A percentile compares a stretch with the other conserved stretches of the same genome.
These are phyloP conservation scores for Petrocephalus microphthalmus DNA, from an alignment of 2,113 vertebrate genomes.

Conservation along the genomic window DNA sequence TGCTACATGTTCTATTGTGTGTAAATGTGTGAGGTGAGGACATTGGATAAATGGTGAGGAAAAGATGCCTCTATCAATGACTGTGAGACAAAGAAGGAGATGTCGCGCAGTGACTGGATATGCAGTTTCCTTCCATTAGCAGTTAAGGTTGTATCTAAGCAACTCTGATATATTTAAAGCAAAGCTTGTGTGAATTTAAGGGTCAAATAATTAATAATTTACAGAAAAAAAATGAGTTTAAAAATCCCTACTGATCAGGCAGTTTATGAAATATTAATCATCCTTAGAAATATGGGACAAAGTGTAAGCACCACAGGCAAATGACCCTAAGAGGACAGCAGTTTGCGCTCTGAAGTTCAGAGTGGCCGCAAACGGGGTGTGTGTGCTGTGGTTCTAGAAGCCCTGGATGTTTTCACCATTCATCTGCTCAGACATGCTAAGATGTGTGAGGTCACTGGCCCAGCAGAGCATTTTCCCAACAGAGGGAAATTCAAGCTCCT, in stretches of 20 bases:
- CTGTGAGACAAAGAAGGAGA: background rate
- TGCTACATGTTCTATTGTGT: background rate
- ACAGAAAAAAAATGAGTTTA: background rate
- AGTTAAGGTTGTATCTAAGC: conserved; percentile 1
- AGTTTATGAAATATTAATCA: conserved; percentile 20
- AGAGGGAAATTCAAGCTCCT: background rate
- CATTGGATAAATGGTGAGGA: background rate
- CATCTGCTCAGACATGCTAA: background rate
- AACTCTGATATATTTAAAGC: background rate
- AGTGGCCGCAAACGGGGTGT: background rate
- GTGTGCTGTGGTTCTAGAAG: background rate
- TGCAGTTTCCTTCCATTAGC: background rate
- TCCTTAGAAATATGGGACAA: conserved; percentile 6
- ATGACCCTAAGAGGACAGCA: background rate
- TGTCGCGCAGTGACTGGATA: background rate
- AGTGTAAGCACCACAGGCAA: conserved; percentile 3
- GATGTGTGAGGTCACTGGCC: background rate
- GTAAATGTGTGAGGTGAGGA: background rate
- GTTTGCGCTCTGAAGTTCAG: background rate
- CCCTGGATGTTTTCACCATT: background rate
- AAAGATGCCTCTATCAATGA: background rate
- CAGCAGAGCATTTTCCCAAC: background rate
- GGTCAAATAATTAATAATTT: background rate
- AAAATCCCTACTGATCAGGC: conserved; percentile 7
- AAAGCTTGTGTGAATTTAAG: background rate